These are phyloP conservation scores for Calycopis cecrops DNA, from an alignment of 1,140 invertebrate species.

Conservation along the genomic window DNA sequence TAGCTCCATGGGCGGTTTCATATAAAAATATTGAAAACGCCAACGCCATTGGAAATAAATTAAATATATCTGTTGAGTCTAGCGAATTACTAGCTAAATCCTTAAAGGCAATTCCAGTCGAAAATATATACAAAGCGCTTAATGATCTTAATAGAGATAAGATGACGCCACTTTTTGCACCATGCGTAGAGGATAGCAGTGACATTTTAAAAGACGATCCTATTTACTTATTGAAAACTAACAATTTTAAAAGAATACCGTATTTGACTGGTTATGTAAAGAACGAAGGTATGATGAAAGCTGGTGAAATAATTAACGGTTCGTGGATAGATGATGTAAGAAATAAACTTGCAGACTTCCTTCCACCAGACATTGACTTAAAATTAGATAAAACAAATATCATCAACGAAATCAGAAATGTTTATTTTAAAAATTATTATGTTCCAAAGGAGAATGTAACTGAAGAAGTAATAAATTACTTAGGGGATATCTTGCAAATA, in stretches of 20 bases:
- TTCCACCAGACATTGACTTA: too few species aligned
- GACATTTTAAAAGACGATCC: constrained; percentile 47
- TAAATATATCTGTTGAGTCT: constrained; percentile 37
- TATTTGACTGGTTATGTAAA: constrained; percentile 51
- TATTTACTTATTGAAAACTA: constrained; percentile 42
- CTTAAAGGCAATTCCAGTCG: constrained; percentile 32
- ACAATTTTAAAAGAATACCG: constrained; percentile 50
- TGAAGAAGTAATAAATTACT: too few species aligned
- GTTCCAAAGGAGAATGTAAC: too few species aligned
- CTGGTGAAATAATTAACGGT: constrained; percentile 22
- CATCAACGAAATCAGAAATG: too few species aligned
- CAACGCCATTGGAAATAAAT: constrained; percentile 35
- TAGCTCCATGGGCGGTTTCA: constrained; percentile 81
- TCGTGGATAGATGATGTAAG: too few species aligned
- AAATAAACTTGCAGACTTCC: too few species aligned
- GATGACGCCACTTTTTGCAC: constrained; percentile 51
- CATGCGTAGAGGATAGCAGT: constrained; percentile 50
- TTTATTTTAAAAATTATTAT: too few species aligned
- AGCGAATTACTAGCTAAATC: constrained; percentile 34
- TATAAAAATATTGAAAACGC: constrained; percentile 71
- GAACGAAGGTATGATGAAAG: constrained; percentile 52
- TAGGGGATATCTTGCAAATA: too few species aligned
- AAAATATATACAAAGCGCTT: constrained; percentile 30
- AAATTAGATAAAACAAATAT: too few species aligned
- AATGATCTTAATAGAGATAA: constrained; percentile 43